Percentiles rank a stretch among this genome's conserved stretches.
Conservation (phyloP, 2,888 invertebrate genomes). For the Baronia brevicornis region DNA sequence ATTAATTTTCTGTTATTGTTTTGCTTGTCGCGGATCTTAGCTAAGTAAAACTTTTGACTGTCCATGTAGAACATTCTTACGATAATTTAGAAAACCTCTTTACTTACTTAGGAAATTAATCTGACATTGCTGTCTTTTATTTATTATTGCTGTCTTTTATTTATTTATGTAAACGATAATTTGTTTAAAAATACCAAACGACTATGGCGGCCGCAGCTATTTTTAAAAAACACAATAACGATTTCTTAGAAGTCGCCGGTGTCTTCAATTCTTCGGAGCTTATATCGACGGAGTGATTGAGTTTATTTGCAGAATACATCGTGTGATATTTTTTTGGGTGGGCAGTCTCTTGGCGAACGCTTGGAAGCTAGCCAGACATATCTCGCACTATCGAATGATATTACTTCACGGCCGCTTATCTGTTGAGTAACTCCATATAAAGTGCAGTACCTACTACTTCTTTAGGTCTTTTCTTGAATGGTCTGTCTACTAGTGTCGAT, state of each 20-base stretch:
- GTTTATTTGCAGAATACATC: conserved; percentile 28
- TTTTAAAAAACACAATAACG: conserved; percentile 17
- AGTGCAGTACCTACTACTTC: no score
- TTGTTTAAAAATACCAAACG: conserved; percentile 16
- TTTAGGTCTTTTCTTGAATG: no score
- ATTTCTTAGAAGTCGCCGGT: conserved; percentile 21
- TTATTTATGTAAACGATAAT: conserved; percentile 17
- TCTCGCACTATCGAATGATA: conserved; percentile 1
- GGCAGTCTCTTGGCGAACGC: conserved; percentile 8
- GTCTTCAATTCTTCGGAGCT: conserved; percentile 17
- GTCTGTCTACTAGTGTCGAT: conserved; percentile 5
- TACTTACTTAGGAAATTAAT: no score
- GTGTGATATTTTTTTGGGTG: conserved; percentile 19
- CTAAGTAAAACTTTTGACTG: no score
- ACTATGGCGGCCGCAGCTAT: conserved; percentile 17
- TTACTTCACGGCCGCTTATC: background rate
- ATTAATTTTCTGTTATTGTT: no score
- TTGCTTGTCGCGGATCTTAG: no score
- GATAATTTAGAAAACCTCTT: no score
- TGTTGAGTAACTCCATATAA: conserved; percentile 11
- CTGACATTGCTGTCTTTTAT: no score
- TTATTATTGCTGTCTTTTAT: no score
- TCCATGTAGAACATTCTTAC: no score
- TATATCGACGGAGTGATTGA: conserved; percentile 18
- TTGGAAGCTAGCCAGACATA: conserved; percentile 10